Percentiles rank a stretch among this genome's conserved stretches.
These are phyloP conservation scores for Ochlodes sylvanus DNA, from an alignment of 2,888 invertebrate species.

Conservation along the genomic window DNA sequence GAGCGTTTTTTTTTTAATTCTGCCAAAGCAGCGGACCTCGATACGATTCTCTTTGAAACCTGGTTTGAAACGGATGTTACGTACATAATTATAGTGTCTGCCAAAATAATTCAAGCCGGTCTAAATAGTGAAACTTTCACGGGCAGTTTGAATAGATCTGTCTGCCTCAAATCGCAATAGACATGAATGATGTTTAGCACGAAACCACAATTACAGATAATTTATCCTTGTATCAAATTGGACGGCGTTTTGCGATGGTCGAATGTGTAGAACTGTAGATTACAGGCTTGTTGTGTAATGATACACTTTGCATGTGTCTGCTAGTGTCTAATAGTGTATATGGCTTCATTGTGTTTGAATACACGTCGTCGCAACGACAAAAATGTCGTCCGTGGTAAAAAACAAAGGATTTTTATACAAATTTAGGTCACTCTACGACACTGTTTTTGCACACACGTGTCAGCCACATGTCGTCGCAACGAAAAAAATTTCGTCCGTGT, in stretches of 20 bases:
- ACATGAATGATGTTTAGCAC: conserved; percentile 10
- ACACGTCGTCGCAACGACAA: too few relatives aligned
- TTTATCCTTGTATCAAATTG: conserved; percentile 15
- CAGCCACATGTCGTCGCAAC: too few relatives aligned
- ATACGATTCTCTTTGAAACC: neutral
- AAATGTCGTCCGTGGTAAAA: too few relatives aligned
- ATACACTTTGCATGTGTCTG: neutral
- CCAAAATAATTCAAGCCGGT: conserved; percentile 11
- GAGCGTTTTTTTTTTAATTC: too few relatives aligned
- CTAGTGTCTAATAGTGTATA: too few relatives aligned
- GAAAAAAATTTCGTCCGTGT: too few relatives aligned
- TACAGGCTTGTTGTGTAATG: conserved; percentile 1
- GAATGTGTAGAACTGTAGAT: neutral
- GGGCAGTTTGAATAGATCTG: conserved; percentile 1
- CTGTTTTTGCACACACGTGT: too few relatives aligned
- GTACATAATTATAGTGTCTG: conserved; percentile 4
- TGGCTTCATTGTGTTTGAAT: too few relatives aligned
- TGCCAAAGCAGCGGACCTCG: neutral
- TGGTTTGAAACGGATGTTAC: neutral
- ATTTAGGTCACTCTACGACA: too few relatives aligned
- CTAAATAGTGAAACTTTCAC: conserved; percentile 19
- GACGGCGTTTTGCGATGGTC: conserved; percentile 4
- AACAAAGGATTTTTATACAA: too few relatives aligned
- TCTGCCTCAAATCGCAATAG: neutral
- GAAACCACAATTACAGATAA: conserved; percentile 24